These are phyloP conservation scores for Watsonalla cultraria DNA, from an alignment of 2,888 invertebrate genomes.

Conservation along the genomic window DNA sequence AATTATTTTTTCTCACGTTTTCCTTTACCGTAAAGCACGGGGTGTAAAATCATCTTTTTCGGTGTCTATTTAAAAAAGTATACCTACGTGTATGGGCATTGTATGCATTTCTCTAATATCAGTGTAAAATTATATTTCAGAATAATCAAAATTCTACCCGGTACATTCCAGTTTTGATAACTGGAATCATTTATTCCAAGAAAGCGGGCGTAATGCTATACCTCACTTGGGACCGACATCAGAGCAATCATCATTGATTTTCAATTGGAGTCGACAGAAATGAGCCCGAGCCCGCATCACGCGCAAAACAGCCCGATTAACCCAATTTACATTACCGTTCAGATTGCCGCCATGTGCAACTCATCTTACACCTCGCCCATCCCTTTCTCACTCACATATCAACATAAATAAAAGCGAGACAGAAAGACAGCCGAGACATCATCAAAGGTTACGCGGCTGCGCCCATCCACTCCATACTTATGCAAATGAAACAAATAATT, in stretches of 20 bases:
- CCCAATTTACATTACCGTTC: slow-evolving; percentile 2
- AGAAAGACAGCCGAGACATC: slow-evolving; percentile 17
- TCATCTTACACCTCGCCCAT: slow-evolving; percentile 8
- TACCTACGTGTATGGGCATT: too few species aligned
- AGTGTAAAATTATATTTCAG: too few species aligned
- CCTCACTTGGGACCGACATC: neutral
- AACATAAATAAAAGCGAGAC: slow-evolving; percentile 7
- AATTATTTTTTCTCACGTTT: too few species aligned
- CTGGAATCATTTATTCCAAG: neutral
- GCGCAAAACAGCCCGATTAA: slow-evolving; percentile 2
- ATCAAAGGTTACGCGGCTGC: slow-evolving; percentile 21
- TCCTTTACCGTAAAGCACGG: too few species aligned
- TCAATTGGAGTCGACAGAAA: neutral
- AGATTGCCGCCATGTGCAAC: slow-evolving; percentile 15
- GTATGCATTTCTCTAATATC: too few species aligned
- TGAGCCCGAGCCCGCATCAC: neutral
- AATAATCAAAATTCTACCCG: too few species aligned
- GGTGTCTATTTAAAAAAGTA: too few species aligned
- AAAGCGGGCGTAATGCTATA: neutral
- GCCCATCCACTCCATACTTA: slow-evolving; percentile 23
- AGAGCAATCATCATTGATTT: neutral
- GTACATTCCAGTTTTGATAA: neutral
- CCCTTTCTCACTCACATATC: slow-evolving; percentile 7
- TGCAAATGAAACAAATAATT: slow-evolving; percentile 29
- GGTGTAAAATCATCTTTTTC: too few species aligned